Evolutionary conservation across 2,888 invertebrate species (phyloP).

Genomic region (Plebejus argus): DNA sequence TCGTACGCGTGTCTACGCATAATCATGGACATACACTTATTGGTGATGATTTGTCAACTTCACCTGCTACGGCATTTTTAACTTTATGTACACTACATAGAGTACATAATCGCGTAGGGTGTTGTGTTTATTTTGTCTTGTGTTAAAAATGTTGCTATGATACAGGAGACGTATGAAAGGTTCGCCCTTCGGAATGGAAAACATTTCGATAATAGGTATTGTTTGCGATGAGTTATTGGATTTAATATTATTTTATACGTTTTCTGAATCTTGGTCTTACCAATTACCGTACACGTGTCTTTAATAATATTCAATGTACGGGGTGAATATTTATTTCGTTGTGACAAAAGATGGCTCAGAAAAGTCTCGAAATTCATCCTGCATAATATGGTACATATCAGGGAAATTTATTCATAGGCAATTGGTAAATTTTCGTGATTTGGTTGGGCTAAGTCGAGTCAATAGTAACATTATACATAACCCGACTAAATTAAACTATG

Average conservation of each 20-base stretch:
- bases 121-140: slow-evolving; percentile 24
- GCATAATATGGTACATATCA: no score
- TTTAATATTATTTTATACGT: background rate
- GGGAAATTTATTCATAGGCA: no score
- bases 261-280: background rate
- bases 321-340: background rate
- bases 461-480: background rate
- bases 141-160: slow-evolving; percentile 27
- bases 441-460: no score
- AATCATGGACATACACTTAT: slow-evolving; percentile 70
- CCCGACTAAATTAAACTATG: background rate
- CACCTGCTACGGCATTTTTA: slow-evolving; percentile 43
- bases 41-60: slow-evolving; percentile 75
- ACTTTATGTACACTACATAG: slow-evolving; percentile 43
- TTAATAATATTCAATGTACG: background rate
- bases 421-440: no score
- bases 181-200: slow-evolving; percentile 22
- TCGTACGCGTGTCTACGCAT: slow-evolving; percentile 72
- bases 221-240: slow-evolving; percentile 13
- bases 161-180: slow-evolving; percentile 24
- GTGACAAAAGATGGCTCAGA: no score
- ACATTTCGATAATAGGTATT: slow-evolving; percentile 13
- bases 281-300: background rate
- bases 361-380: no score
- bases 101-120: slow-evolving; percentile 35